Conservation (phyloP, 92 coral and sea anemone genomes). For the Heliopora coerulea region DNA sequence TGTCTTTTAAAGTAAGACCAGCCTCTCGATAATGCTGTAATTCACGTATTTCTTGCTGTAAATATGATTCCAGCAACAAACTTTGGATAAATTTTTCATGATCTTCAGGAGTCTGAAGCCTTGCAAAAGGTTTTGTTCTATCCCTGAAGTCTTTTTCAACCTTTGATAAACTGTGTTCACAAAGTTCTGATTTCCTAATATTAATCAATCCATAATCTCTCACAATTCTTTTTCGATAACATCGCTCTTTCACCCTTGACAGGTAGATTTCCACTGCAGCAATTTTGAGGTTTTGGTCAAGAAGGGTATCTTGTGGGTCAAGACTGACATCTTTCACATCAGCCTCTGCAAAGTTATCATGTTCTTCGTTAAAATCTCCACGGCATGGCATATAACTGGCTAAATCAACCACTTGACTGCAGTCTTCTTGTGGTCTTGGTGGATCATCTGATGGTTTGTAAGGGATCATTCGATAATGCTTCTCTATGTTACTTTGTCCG, state of each 20-base stretch:
- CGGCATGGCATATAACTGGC: conserved; percentile 94
- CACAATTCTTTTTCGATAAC: conserved; percentile 88
- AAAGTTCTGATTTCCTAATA: conserved; percentile 56
- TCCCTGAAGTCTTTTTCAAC: conserved; percentile 80
- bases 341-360: conserved; percentile 94
- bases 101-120: conserved; percentile 83
- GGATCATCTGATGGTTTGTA: conserved; percentile 75
- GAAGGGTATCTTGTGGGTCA: conserved; percentile 63
- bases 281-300: conserved; percentile 67
- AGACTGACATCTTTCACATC: conserved; percentile 88
- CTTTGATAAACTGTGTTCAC: conserved; percentile 20
- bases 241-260: conserved; percentile 77
- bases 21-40: conserved; percentile 85
- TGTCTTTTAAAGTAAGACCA: conserved; percentile 61
- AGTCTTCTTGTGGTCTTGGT: conserved; percentile 84
- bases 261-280: conserved; percentile 85
- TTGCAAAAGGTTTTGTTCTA: conserved; percentile 71
- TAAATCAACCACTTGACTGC: conserved; percentile 68
- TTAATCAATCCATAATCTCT: conserved; percentile 85
- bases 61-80: conserved; percentile 70
- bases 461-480: conserved; percentile 20
- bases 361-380: conserved; percentile 93
- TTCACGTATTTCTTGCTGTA: conserved; percentile 68
- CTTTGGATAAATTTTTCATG: conserved; percentile 91
- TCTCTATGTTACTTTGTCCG: background rate